Conservation (phyloP, 2,797 vertebrate genomes). For the Halcyon leucocephala region DNA sequence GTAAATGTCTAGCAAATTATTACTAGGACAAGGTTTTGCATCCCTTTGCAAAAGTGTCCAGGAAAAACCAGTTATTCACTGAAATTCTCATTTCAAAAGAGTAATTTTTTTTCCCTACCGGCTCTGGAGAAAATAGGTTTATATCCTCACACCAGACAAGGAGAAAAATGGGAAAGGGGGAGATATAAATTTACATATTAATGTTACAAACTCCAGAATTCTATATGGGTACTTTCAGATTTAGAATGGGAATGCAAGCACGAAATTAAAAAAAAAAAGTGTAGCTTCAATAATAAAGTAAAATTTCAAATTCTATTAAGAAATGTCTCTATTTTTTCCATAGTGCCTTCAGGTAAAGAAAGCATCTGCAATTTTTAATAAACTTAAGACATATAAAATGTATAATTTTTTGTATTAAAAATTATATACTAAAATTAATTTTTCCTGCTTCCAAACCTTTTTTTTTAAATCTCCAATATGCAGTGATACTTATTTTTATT, state of each 20-base stretch:
- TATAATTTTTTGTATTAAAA: neutral
- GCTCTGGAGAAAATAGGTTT: neutral
- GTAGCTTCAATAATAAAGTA: neutral
- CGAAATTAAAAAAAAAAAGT: neutral
- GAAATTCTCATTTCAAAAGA: neutral
- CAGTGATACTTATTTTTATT: rapidly evolving
- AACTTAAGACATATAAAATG: neutral
- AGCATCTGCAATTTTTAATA: neutral
- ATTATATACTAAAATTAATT: neutral
- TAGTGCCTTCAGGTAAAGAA: neutral
- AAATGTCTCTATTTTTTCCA: neutral
- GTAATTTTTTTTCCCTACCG: rapidly evolving
- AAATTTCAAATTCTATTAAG: neutral
- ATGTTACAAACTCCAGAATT: neutral
- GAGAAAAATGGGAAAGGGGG: neutral
- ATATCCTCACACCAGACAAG: neutral
- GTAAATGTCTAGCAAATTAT: neutral
- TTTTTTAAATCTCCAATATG: neutral
- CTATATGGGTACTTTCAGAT: neutral
- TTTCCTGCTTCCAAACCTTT: neutral
- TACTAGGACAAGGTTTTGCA: neutral
- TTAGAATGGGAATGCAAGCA: neutral
- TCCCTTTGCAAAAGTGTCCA: neutral
- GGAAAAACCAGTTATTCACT: neutral
- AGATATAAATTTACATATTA: neutral